Evolutionary conservation across 1,140 invertebrate genomes (phyloP), one percentile per base, ranked within the genome.

Genomic region (Musca vetustissima): DNA sequence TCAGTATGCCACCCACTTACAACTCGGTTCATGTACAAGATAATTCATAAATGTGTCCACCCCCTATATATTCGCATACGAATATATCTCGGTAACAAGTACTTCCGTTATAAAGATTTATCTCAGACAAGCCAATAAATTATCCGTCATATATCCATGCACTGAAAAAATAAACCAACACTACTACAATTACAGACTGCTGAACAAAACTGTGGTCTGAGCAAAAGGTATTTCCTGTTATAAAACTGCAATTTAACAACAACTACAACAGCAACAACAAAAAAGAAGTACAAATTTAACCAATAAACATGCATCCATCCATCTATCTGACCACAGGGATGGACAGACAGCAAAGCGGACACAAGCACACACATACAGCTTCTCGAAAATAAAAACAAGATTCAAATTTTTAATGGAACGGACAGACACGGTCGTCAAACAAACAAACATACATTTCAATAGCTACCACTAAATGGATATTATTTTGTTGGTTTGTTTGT

Each of bases 181-280:
- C 25, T 9, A 32, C 24, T 59, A 32, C 24, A 59, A 59, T 9
- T 52, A 21, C 25, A n/a, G n/a, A n/a, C n/a, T n/a, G 22, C 22
- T 50, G 25, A 66, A 50, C 47, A 65, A 52, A 49, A n/a, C 47
- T 2, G 66, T 71, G 64, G 53, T 22, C 24, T 64, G 36, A 64
- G 43, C 67, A 69, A 65, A 70, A 22, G 57, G 28, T 61, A 61
- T 61, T 61, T 61, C 57, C 57, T 61, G 57, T 61, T 61, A 43
- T 43, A 61, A 43, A 61, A 61, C 28, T 61, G 57, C 57, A 61
- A 36, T 61, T 61, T 61, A 61, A 19, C 17, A 36, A 61, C 8
- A 28, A 59, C 25, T n/a, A n/a, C n/a, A n/a, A n/a, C n/a, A n/a
- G n/a, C n/a, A n/a, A n/a, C n/a, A n/a, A n/a, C n/a, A n/a, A n/a